phyloP scores from a whole-genome alignment of 2,113 vertebrate genomes.

The Chelonoidis abingdonii region DNA sequence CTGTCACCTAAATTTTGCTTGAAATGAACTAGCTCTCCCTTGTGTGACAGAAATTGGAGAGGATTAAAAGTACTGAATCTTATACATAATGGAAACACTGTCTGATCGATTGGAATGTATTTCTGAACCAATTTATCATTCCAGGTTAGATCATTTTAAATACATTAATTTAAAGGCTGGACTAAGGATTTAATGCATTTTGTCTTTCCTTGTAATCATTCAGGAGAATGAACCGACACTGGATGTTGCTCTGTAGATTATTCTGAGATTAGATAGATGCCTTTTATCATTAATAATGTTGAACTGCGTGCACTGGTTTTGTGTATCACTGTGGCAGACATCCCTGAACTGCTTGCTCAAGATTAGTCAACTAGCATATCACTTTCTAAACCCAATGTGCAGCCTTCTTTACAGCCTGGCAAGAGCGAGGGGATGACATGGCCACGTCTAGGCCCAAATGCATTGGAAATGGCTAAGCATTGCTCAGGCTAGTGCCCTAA shows the following conservation, averaged over 20 bases:
- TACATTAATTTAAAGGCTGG: no score
- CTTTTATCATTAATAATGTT: neutral
- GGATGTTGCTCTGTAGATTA: neutral
- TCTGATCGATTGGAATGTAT: neutral
- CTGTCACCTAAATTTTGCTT: neutral
- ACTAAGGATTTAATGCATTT: neutral
- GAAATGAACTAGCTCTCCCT: neutral
- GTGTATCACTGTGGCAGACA: neutral
- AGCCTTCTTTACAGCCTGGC: neutral
- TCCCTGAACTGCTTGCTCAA: neutral
- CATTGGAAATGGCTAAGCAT: neutral
- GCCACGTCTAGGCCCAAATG: neutral
- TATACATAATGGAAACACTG: neutral
- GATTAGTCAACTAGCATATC: neutral
- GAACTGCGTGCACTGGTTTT: neutral
- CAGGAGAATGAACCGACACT: neutral
- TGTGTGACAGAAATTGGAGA: neutral
- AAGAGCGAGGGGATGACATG: neutral
- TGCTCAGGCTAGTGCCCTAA: neutral
- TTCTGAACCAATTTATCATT: neutral
- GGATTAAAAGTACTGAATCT: neutral
- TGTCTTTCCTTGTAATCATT: neutral
- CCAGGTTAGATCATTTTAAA: neutral
- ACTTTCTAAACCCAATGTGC: neutral
- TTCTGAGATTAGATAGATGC: neutral